Evolutionary conservation across 2,113 vertebrate species (phyloP).

Genomic region (Peromyscus maniculatus): DNA sequence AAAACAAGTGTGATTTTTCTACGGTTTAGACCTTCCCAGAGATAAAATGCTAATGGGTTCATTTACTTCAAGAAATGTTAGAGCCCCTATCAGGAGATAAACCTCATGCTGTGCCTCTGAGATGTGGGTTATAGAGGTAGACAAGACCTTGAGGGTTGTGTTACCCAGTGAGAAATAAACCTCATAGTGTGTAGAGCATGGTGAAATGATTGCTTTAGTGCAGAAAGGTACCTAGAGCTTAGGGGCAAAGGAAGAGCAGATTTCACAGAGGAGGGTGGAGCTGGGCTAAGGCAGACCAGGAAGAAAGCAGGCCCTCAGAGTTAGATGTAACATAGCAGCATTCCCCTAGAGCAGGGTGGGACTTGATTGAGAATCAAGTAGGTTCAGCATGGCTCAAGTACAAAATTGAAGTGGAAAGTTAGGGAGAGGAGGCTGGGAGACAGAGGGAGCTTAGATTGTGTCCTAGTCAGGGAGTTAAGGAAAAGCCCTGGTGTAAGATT

Average conservation of each 20-base stretch:
- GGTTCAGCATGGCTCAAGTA: not conserved
- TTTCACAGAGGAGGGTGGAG: not conserved
- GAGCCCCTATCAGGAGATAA: constrained; percentile 26
- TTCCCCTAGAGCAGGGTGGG: not conserved
- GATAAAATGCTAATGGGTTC: constrained; percentile 66
- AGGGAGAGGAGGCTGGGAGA: not conserved
- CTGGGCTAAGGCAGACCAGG: not conserved
- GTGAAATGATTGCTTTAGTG: not conserved
- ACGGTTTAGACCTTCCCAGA: constrained; percentile 69
- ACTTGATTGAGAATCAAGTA: not conserved
- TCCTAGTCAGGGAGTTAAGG: not conserved
- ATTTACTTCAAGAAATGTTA: constrained; percentile 43
- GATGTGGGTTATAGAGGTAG: not conserved
- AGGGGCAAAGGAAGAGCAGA: not conserved
- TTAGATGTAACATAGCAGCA: not conserved
- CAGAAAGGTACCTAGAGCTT: not conserved
- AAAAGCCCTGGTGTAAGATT: not conserved
- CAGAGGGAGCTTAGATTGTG: not conserved
- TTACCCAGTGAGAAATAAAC: not conserved
- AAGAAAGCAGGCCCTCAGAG: not conserved
- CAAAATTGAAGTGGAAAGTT: not conserved
- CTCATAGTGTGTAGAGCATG: not conserved
- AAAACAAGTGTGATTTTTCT: constrained; percentile 77
- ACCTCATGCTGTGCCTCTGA: not conserved
- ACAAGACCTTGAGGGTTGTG: not conserved